Evolutionary conservation across 2,113 vertebrate species (phyloP).

Genomic region (Bos javanicus): DNA sequence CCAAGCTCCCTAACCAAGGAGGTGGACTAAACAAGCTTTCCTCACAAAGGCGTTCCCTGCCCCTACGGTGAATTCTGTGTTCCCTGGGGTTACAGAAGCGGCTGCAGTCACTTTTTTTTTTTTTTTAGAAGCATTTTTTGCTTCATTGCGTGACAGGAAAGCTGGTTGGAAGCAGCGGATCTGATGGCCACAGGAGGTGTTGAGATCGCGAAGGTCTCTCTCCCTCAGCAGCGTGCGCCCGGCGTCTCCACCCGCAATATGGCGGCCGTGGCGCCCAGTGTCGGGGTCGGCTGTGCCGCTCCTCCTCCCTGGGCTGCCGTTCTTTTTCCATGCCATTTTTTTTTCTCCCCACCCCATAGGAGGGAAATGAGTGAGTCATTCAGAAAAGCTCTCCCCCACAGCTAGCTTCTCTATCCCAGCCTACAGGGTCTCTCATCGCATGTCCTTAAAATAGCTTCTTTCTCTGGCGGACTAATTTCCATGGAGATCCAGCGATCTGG

Average conservation of each 20-base stretch:
- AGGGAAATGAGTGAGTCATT: slow-evolving; percentile 56
- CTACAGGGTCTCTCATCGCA: not conserved
- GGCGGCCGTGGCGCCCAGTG: not conserved
- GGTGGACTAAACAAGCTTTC: not conserved
- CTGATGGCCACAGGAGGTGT: not conserved
- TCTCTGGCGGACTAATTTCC: slow-evolving; percentile 73
- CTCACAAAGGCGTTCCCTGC: not conserved
- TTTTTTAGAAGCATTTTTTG: not conserved
- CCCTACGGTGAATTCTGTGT: rapidly evolving
- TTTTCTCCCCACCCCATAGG: not conserved
- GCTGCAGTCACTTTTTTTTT: not conserved
- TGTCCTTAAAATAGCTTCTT: slow-evolving; percentile 78
- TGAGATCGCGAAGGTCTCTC: too few species aligned
- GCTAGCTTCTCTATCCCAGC: slow-evolving; percentile 57
- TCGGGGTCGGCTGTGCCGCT: rapidly evolving
- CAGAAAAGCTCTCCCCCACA: slow-evolving; percentile 64
- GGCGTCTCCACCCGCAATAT: rapidly evolving
- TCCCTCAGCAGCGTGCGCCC: not conserved
- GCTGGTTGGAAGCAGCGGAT: not conserved
- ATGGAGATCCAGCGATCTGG: slow-evolving; percentile 78
- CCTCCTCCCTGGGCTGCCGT: not conserved
- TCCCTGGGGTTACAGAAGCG: too few species aligned
- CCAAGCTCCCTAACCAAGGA: not conserved
- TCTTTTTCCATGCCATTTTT: not conserved
- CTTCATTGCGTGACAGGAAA: not conserved